These are phyloP conservation scores for Knipowitschia caucasica DNA, from an alignment of 2,797 vertebrate species.

Conservation along the genomic window DNA sequence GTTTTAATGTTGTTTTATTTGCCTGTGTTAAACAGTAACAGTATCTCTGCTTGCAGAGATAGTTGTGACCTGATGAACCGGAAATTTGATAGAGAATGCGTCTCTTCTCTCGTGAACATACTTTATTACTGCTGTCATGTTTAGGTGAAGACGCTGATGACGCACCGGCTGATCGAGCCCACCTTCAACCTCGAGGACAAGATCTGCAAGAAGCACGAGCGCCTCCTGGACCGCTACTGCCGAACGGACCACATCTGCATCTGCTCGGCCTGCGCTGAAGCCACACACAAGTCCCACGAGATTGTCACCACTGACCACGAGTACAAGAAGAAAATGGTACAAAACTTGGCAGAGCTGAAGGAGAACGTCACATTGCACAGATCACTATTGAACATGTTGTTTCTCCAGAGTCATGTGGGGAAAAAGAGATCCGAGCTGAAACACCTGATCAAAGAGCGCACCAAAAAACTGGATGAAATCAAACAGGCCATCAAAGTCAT, in stretches of 20 bases:
- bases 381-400: too few species aligned
- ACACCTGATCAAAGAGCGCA: slow-evolving; percentile 76
- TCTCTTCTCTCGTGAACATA: too few species aligned
- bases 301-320: slow-evolving; percentile 70
- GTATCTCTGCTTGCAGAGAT: too few species aligned
- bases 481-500: slow-evolving; percentile 79
- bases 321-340: slow-evolving; percentile 77
- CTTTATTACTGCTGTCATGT: background rate
- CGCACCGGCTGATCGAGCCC: slow-evolving; percentile 73
- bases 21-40: too few species aligned
- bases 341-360: too few species aligned
- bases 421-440: slow-evolving; percentile 75
- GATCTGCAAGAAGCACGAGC: slow-evolving; percentile 76
- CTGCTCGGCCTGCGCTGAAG: slow-evolving; percentile 67
- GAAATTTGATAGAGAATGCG: too few species aligned
- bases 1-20: too few species aligned
- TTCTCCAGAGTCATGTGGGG: slow-evolving; percentile 62
- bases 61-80: too few species aligned
- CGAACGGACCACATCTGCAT: slow-evolving; percentile 72
- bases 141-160: slow-evolving; percentile 60
- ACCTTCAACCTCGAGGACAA: slow-evolving; percentile 74
- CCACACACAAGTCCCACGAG: slow-evolving; percentile 69
- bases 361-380: too few species aligned
- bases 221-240: slow-evolving; percentile 75
- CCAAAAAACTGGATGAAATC: slow-evolving; percentile 79